phyloP scores from a whole-genome alignment of 37 sponge, comb jelly and placozoan genomes.

The Mnemiopsis leidyi region DNA sequence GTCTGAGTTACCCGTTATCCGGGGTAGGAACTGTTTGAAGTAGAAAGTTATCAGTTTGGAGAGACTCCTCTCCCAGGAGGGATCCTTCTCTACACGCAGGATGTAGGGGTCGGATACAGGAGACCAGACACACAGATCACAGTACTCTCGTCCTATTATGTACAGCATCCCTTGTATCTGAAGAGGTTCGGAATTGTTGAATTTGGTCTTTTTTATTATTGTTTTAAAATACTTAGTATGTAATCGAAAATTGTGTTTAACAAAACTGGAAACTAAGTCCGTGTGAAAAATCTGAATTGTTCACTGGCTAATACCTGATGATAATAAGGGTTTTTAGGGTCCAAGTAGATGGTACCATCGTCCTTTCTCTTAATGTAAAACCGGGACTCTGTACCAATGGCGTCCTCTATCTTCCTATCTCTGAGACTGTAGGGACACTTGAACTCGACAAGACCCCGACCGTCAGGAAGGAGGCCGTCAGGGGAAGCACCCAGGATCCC shows the following conservation, averaged over 20 bases:
- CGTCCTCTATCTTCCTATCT: neutral
- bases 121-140: conserved; percentile 57
- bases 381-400: neutral
- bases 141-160: conserved; percentile 48
- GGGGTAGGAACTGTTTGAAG: conserved; percentile 50
- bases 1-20: neutral
- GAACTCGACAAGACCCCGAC: conserved; percentile 28
- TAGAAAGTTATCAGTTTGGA: conserved; percentile 19
- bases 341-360: neutral
- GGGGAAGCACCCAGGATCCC: conserved; percentile 62
- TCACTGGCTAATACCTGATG: conserved; percentile 35
- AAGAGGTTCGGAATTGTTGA: too few species aligned
- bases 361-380: conserved; percentile 18
- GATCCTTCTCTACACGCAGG: conserved; percentile 33
- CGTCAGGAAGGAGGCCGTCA: conserved; percentile 34
- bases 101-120: conserved; percentile 9
- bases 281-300: too few species aligned
- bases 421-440: conserved; percentile 44
- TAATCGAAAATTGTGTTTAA: too few species aligned
- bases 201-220: too few species aligned
- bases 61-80: conserved; percentile 16
- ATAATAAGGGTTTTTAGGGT: neutral
- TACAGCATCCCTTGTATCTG: conserved; percentile 61
- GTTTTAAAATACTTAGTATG: too few species aligned
- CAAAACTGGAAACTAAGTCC: too few species aligned